Evolutionary conservation across 2,888 invertebrate species (phyloP).

Genomic region (Chaitophorus viminalis): DNA sequence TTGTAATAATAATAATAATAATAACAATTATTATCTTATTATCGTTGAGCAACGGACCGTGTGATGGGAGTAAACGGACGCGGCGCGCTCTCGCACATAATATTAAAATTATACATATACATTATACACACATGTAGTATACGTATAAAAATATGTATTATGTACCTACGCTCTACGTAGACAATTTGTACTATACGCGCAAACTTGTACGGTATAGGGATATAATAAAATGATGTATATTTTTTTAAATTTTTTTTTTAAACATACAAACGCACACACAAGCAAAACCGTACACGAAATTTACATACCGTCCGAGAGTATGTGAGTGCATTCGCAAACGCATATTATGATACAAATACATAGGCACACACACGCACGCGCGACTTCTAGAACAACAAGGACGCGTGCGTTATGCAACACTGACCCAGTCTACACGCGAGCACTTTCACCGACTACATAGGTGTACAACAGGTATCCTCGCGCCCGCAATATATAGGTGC

Average conservation of each 20-base stretch:
- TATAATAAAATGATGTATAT: no score
- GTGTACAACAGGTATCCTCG: no score
- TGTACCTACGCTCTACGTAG: no score
- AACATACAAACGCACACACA: background rate
- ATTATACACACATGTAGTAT: no score
- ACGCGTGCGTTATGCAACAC: constrained; percentile 58
- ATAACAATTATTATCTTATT: background rate
- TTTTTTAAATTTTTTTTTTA: no score
- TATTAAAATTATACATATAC: no score
- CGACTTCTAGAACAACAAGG: constrained; percentile 55
- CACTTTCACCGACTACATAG: constrained; percentile 50
- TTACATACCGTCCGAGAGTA: no score
- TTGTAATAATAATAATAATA: background rate
- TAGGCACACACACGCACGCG: background rate
- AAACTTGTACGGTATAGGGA: no score
- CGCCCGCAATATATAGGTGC: no score
- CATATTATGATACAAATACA: background rate
- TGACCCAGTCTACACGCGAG: constrained; percentile 50
- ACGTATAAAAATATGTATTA: no score
- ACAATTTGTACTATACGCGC: no score
- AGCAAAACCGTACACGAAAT: background rate
- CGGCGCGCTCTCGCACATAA: no score
- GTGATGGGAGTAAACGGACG: constrained; percentile 35
- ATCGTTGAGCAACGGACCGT: constrained; percentile 44
- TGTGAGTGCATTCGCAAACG: background rate